These are phyloP conservation scores for Actinia tenebrosa DNA, from an alignment of 64 coral and sea anemone species.

Conservation along the genomic window DNA sequence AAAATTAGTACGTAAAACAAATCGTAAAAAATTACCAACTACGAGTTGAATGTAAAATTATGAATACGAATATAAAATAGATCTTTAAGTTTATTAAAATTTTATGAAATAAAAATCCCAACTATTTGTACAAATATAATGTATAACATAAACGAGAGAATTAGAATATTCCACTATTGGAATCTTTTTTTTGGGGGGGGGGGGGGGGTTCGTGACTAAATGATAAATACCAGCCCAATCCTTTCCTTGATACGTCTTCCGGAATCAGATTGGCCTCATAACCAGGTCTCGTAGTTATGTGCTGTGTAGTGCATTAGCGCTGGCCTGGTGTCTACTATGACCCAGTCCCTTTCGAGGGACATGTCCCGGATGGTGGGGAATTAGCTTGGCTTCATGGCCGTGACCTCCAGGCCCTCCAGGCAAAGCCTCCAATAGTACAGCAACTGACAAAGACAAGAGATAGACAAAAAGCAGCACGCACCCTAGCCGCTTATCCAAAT, in stretches of 20 bases:
- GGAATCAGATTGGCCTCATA: no score
- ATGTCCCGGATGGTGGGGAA: conserved; percentile 76
- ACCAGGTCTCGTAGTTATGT: background rate
- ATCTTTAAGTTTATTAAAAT: background rate
- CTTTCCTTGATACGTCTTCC: no score
- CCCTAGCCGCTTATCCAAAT: conserved; percentile 74
- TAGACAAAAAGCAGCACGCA: conserved; percentile 68
- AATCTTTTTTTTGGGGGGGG: no score
- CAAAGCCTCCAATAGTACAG: conserved; percentile 78
- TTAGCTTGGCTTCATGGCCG: conserved; percentile 62
- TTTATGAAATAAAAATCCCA: background rate
- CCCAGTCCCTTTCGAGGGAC: conserved; percentile 75
- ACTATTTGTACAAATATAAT: no score
- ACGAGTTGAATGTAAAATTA: no score
- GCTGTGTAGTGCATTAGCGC: background rate
- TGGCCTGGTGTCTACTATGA: conserved; percentile 21
- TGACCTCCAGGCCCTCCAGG: conserved; percentile 66
- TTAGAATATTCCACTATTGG: no score
- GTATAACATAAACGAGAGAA: no score
- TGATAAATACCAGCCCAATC: no score
- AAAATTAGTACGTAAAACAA: no score
- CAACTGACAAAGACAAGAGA: conserved; percentile 67
- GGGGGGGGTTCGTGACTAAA: no score
- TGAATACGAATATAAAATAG: background rate
- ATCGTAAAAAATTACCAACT: no score